These are phyloP conservation scores for Saccopteryx bilineata DNA, from an alignment of 2,113 vertebrate genomes.

Conservation along the genomic window DNA sequence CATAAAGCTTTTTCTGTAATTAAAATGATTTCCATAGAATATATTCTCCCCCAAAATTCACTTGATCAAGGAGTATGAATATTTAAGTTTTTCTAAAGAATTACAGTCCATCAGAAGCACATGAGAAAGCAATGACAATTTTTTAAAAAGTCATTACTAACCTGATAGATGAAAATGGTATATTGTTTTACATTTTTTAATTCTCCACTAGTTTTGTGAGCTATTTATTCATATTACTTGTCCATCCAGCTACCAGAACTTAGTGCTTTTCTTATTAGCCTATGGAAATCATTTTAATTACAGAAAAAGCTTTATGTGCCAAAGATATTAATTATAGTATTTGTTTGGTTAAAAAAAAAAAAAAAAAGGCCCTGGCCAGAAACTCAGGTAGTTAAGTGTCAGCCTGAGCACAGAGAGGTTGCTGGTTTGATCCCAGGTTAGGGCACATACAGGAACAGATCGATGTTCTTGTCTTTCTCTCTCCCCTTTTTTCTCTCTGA, in stretches of 20 bases:
- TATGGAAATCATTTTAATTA: not conserved
- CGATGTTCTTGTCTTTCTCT: no score
- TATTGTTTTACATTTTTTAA: not conserved
- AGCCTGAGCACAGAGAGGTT: no score
- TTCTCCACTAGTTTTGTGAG: not conserved
- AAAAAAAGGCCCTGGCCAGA: not conserved
- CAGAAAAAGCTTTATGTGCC: not conserved
- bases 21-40: not conserved
- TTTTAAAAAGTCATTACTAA: not conserved
- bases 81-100: not conserved
- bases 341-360: not conserved
- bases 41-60: conserved; percentile 4
- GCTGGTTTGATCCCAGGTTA: no score
- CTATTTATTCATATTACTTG: not conserved
- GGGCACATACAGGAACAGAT: no score
- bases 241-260: not conserved
- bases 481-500: no score
- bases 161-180: not conserved
- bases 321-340: not conserved
- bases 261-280: not conserved
- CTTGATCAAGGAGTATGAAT: not conserved
- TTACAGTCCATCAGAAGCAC: not conserved
- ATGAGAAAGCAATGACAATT: not conserved
- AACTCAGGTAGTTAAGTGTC: no score
- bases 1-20: not conserved